phyloP scores from a whole-genome alignment of 1,140 invertebrate genomes.

The Drosophila sp. region DNA sequence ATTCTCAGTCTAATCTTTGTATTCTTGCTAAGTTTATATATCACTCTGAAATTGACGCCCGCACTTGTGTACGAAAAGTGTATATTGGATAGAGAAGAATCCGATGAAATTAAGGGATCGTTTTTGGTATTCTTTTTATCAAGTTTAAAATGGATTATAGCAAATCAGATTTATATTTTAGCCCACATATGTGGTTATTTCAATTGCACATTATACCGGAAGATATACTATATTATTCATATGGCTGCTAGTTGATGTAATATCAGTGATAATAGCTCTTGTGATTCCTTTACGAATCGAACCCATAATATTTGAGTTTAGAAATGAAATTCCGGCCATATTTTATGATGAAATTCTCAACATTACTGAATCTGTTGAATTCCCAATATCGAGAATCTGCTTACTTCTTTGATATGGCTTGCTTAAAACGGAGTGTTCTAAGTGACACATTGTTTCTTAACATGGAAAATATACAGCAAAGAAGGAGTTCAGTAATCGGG shows the following conservation, averaged over 20 bases:
- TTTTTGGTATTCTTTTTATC: not conserved
- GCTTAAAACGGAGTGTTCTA: slow-evolving; percentile 4
- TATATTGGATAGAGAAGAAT: slow-evolving; percentile 8
- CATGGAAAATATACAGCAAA: not conserved
- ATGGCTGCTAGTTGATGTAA: not conserved
- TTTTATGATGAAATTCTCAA: not conserved
- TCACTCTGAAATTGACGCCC: slow-evolving; percentile 2
- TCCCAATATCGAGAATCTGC: slow-evolving; percentile 6
- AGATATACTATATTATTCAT: slow-evolving; percentile 4
- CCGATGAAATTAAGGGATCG: not conserved
- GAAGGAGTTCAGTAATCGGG: not conserved
- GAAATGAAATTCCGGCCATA: not conserved
- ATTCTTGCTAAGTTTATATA: slow-evolving; percentile 6
- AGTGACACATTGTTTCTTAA: slow-evolving; percentile 4
- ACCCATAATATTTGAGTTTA: slow-evolving; percentile 1
- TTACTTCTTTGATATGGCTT: slow-evolving; percentile 8
- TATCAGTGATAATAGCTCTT: not conserved
- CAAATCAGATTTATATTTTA: slow-evolving; percentile 4
- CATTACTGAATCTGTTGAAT: not conserved
- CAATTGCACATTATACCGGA: not conserved
- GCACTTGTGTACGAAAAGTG: slow-evolving; percentile 5
- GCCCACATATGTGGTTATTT: not conserved
- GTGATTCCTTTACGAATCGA: not conserved
- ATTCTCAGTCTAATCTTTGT: slow-evolving; percentile 5
- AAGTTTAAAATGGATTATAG: not conserved